These are phyloP conservation scores for Electrophaes corylata DNA, from an alignment of 2,888 invertebrate genomes.

Conservation along the genomic window DNA sequence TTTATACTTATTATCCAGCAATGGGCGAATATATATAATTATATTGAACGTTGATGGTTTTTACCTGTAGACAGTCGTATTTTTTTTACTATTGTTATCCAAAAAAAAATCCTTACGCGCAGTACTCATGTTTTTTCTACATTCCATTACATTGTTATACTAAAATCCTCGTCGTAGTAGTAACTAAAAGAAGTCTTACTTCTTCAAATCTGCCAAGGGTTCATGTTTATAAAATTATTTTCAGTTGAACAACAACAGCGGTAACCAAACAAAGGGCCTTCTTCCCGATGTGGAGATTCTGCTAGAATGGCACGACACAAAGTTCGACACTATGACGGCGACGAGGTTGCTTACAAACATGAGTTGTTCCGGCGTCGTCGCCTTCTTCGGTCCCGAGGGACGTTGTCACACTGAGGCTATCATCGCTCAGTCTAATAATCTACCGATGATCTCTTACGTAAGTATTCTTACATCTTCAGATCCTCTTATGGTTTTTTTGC, in stretches of 20 bases:
- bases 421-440: slow-evolving; percentile 95
- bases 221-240: slow-evolving; percentile 23
- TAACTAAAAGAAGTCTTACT: no score
- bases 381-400: slow-evolving; percentile 98
- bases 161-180: neutral
- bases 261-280: slow-evolving; percentile 59
- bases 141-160: neutral
- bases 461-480: slow-evolving; percentile 64
- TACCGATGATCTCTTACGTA: slow-evolving; percentile 99
- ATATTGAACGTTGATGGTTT: neutral
- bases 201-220: neutral
- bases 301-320: slow-evolving; percentile 93
- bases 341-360: slow-evolving; percentile 94
- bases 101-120: neutral
- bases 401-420: slow-evolving; percentile 97
- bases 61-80: no score
- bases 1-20: neutral
- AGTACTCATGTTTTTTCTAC: neutral
- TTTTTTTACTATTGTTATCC: neutral
- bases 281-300: slow-evolving; percentile 90
- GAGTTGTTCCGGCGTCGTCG: slow-evolving; percentile 94
- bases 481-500: no score
- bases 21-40: neutral
- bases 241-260: slow-evolving; percentile 88
- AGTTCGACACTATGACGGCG: slow-evolving; percentile 92